Evolutionary conservation across 2,113 vertebrate species (phyloP).

Genomic region (Nerophis lumbriciformis): DNA sequence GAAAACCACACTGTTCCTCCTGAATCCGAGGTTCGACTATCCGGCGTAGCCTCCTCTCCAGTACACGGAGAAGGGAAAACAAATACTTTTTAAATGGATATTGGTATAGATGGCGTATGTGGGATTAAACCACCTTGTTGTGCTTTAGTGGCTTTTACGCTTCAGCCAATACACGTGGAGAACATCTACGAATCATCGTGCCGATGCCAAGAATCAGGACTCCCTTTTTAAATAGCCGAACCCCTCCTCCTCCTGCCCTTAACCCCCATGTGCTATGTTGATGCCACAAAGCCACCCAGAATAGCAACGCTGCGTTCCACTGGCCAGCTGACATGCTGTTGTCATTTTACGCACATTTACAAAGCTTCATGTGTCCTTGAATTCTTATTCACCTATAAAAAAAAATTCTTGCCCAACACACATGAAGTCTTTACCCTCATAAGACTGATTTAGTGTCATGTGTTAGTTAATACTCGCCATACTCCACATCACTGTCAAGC

Average conservation of each 20-base stretch:
- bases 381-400: background rate
- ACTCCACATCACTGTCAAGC: conserved; percentile 23
- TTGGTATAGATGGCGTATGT: background rate
- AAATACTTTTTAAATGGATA: too few relatives aligned
- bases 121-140: background rate
- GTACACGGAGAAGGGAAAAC: too few relatives aligned
- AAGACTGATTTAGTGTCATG: conserved; percentile 33
- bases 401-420: background rate
- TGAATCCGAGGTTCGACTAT: too few relatives aligned
- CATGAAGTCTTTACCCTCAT: conserved; percentile 20
- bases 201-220: conserved; percentile 40
- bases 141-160: conserved; percentile 25
- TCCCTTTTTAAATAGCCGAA: conserved; percentile 54
- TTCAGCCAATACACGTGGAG: conserved; percentile 28
- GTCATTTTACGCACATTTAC: conserved; percentile 14
- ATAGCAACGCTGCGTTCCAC: conserved; percentile 51
- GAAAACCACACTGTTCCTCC: too few relatives aligned
- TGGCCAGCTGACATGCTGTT: conserved; percentile 31
- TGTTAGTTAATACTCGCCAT: conserved; percentile 5
- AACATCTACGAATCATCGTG: conserved; percentile 2
- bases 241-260: conserved; percentile 5
- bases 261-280: conserved; percentile 30
- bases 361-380: conserved; percentile 1
- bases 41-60: too few relatives aligned
- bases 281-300: conserved; percentile 39